Percentiles rank a stretch among this genome's conserved stretches.
Evolutionary conservation across 2,888 invertebrate genomes (phyloP).

Genomic region (Calliopum simillimum): DNA sequence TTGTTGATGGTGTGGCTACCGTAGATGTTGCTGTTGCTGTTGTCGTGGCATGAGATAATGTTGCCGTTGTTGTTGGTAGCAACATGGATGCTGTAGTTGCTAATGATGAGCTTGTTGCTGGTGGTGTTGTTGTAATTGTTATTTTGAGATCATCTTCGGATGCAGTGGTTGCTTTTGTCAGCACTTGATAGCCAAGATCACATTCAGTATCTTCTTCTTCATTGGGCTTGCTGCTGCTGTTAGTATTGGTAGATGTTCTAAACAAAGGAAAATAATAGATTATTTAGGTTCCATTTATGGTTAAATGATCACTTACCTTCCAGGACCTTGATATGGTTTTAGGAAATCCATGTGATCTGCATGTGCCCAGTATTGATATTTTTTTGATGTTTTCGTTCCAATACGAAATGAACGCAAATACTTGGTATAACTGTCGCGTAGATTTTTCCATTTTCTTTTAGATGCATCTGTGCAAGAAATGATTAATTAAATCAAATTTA

Average conservation of each 20-base stretch:
- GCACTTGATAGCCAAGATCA: conserved; percentile 63
- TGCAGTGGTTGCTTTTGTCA: conserved; percentile 55
- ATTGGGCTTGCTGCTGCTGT: conserved; percentile 54
- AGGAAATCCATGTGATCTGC: conserved; percentile 67
- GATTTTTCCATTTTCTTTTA: conserved; percentile 67
- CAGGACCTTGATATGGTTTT: conserved; percentile 65
- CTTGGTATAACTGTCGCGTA: conserved; percentile 67
- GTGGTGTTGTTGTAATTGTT: conserved; percentile 41
- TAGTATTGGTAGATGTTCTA: conserved; percentile 46
- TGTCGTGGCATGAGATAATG: conserved; percentile 37
- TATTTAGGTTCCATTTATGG: not conserved
- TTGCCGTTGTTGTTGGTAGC: conserved; percentile 26
- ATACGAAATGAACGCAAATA: conserved; percentile 66
- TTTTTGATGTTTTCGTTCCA: conserved; percentile 66
- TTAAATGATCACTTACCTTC: conserved; percentile 53
- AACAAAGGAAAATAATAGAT: not conserved
- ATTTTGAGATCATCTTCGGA: conserved; percentile 58
- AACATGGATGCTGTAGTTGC: conserved; percentile 42
- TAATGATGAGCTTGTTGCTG: conserved; percentile 32
- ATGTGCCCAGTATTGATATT: conserved; percentile 67
- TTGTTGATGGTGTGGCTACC: conserved; percentile 17
- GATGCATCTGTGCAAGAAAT: conserved; percentile 59
- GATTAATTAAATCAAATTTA: not conserved
- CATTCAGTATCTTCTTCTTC: conserved; percentile 64
- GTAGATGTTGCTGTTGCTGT: conserved; percentile 34